These are phyloP conservation scores for Prietella phreatophila DNA, from an alignment of 2,113 vertebrate genomes.

Conservation along the genomic window DNA sequence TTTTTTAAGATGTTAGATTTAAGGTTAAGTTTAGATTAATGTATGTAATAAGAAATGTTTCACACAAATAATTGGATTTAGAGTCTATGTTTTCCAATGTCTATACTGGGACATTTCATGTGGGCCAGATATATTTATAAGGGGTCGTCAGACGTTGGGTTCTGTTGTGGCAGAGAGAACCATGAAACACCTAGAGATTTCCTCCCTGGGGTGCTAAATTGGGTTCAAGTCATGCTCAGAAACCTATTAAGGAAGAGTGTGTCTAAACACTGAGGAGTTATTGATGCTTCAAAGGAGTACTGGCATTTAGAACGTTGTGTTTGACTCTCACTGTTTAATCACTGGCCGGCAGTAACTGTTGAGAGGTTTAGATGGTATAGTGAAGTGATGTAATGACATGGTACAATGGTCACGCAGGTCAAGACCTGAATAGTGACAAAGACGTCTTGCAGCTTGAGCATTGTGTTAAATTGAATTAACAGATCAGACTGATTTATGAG, in stretches of 20 bases:
- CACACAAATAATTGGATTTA: not conserved
- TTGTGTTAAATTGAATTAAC: not conserved
- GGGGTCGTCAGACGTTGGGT: not conserved
- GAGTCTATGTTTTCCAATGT: not conserved
- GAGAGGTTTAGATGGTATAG: not conserved
- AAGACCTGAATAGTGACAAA: not conserved
- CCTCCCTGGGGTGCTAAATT: not conserved
- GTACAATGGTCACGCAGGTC: not conserved
- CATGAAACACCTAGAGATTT: not conserved
- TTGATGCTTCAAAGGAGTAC: slow-evolving; percentile 12
- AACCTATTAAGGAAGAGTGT: slow-evolving; percentile 27
- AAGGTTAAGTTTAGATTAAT: not conserved
- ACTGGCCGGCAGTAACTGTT: not conserved
- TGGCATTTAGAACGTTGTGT: not conserved
- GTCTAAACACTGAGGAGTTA: slow-evolving; percentile 34
- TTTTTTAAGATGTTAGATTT: not conserved
- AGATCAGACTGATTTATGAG: not conserved
- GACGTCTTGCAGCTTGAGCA: not conserved
- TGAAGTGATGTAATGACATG: not conserved
- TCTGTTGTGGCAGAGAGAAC: slow-evolving; percentile 17
- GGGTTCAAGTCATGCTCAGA: slow-evolving; percentile 13
- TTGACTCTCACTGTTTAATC: slow-evolving; percentile 2
- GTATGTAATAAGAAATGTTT: not conserved
- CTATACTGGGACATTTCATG: not conserved
- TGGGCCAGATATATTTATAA: not conserved